Evolutionary conservation across 2,797 vertebrate genomes (phyloP), one percentile per base, ranked within the genome.

Genomic region (Oreochromis grahami): DNA sequence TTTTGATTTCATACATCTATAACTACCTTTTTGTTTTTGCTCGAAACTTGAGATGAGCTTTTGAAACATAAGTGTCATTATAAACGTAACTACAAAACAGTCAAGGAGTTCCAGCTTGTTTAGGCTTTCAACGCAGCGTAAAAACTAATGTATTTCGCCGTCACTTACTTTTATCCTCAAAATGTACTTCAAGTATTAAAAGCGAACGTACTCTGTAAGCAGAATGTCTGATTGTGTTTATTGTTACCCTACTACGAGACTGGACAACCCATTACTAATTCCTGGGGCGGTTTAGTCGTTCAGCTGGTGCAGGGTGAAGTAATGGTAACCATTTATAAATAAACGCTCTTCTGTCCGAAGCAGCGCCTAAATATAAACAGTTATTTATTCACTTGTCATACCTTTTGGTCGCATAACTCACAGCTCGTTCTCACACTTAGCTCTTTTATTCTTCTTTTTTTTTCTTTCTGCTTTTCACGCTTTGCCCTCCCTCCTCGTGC

Each of bases 401-500:
- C 4, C 5, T 48, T 48, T 48, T 72, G 9, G 6, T 29, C 41
- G 14, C 5, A 29, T 29, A 48, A 48, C 41, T 72, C 24, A 48
- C 24, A 12, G 24, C 24, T 32, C 24, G 6, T 72, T 72, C 24
- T 48, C 24, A 11, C 68, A 72, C 38, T 50, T 48, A 3, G 9
- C 15, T 12, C 1, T 45, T 50, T 32, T 32, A 29, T 13, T 19
- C 4, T 48, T 29, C 19, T 26, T 41, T 38, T 5, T 6, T 6
- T 13, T 13, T 13, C 6, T 65, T 38, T 63, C 19, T 63, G 34
- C 60, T 65, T 41, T 45, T 1, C 24, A 29, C 9, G 43, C 26
- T 50, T 48, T 32, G 68, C 43, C 68, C 88, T 88, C 76, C 91
- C 79, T 87, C 79, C 84, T 86, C 13, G 3, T n/a, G 14, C 19